A percentile compares a stretch with the other conserved stretches of the same genome.
phyloP scores from a whole-genome alignment of 1,140 invertebrate species.

The Halictus rubicundus region DNA sequence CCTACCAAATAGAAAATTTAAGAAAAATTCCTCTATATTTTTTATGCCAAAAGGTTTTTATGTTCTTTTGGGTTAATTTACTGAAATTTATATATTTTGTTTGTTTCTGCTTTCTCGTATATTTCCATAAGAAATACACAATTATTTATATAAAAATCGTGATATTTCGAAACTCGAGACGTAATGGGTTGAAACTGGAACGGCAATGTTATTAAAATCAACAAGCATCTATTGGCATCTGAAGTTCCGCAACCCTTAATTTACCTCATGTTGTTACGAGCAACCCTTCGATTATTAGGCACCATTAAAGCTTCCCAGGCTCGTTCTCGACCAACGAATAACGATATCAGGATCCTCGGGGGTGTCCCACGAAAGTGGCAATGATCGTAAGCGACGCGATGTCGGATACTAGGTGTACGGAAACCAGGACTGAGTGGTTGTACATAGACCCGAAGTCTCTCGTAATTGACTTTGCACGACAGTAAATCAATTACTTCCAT shows the following conservation, averaged over 20 bases:
- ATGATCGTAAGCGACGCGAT: constrained; percentile 36
- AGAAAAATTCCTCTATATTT: too few species aligned
- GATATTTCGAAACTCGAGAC: too few species aligned
- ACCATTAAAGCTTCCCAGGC: constrained; percentile 7
- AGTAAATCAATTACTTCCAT: neutral
- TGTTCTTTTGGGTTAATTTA: too few species aligned
- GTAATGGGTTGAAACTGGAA: neutral
- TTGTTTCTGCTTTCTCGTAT: too few species aligned
- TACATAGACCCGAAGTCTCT: neutral
- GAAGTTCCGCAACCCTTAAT: constrained; percentile 8
- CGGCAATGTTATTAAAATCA: neutral
- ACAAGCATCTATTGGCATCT: neutral
- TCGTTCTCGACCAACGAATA: constrained; percentile 11
- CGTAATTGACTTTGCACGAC: neutral
- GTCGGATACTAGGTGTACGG: constrained; percentile 5
- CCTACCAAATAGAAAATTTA: too few species aligned
- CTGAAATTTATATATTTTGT: too few species aligned
- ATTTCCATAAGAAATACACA: too few species aligned
- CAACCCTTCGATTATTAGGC: constrained; percentile 27
- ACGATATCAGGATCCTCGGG: constrained; percentile 23
- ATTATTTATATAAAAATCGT: too few species aligned
- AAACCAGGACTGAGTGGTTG: constrained; percentile 13
- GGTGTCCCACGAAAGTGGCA: constrained; percentile 22
- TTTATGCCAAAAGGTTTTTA: too few species aligned
- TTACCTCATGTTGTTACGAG: neutral